A percentile compares a stretch with the other conserved stretches of the same genome.
Evolutionary conservation across 2,797 vertebrate genomes (phyloP).

Genomic region (Dendrocincla tyrannina): DNA sequence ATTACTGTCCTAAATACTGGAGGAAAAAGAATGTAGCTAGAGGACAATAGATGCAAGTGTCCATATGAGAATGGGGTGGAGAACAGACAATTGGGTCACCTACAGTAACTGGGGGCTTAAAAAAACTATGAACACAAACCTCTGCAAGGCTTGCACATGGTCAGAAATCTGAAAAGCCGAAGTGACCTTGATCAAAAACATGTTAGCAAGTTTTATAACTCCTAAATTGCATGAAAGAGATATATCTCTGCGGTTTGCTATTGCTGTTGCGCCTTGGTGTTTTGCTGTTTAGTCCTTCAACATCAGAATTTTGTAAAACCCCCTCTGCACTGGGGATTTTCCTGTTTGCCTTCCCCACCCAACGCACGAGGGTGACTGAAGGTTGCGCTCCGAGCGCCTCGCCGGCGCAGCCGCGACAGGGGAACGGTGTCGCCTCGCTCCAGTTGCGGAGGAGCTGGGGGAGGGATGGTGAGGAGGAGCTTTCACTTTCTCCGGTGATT

Average conservation of each 20-base stretch:
- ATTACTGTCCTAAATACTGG: neutral
- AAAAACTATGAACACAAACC: neutral
- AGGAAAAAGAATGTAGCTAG: neutral
- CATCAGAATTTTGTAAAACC: rapidly evolving
- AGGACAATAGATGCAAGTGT: neutral
- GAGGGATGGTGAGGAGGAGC: constrained; percentile 6
- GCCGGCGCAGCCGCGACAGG: neutral
- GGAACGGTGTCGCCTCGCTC: neutral
- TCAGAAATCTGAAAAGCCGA: neutral
- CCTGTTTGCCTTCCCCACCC: rapidly evolving
- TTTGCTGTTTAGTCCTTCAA: rapidly evolving
- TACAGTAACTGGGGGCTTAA: neutral
- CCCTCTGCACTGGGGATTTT: rapidly evolving
- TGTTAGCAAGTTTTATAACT: neutral
- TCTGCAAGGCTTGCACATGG: neutral
- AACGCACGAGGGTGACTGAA: rapidly evolving
- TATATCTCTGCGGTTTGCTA: neutral
- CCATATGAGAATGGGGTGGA: neutral
- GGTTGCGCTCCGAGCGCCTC: rapidly evolving
- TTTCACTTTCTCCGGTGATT: neutral
- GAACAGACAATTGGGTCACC: neutral
- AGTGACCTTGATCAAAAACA: neutral
- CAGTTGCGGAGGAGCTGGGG: neutral
- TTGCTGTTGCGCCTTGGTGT: neutral
- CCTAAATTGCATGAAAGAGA: neutral